Evolutionary conservation across 92 coral and sea anemone species (phyloP).

Genomic region (Bergia sp.): DNA sequence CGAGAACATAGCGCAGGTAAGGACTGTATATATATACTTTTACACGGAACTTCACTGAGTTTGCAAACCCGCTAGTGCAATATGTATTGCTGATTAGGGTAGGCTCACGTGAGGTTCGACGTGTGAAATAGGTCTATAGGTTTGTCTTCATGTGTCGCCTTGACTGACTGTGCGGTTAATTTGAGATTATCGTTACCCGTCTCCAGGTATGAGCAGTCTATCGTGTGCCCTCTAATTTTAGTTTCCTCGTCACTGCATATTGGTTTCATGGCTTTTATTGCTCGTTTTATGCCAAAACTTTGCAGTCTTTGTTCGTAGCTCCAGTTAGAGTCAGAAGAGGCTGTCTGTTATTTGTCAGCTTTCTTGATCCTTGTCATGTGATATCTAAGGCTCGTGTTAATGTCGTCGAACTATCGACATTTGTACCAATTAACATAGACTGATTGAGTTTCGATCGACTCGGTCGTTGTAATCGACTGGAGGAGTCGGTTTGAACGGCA

Average conservation of each 20-base stretch:
- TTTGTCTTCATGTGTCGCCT: neutral
- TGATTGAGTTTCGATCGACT: too few species aligned
- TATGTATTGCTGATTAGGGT: neutral
- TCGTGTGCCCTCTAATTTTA: neutral
- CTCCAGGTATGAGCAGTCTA: neutral
- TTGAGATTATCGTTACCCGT: neutral
- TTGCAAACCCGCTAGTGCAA: neutral
- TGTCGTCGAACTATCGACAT: too few species aligned
- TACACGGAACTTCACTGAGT: neutral
- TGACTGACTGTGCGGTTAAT: neutral
- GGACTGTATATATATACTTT: neutral
- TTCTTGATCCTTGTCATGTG: neutral
- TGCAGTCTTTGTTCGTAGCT: neutral
- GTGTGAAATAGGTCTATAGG: neutral
- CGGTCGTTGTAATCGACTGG: too few species aligned
- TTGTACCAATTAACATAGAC: too few species aligned
- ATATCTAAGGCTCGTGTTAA: too few species aligned
- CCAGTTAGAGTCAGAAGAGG: neutral
- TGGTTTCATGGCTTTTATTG: neutral
- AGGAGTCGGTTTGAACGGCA: too few species aligned
- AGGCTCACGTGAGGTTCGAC: neutral
- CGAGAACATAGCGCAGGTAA: slow-evolving; percentile 96
- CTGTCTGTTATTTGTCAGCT: neutral
- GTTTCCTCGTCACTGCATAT: neutral
- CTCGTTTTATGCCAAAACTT: too few species aligned